phyloP scores from a whole-genome alignment of 30 jellyfish, hydroid and myxozoan genomes.

The Catostylus mosaicus region DNA sequence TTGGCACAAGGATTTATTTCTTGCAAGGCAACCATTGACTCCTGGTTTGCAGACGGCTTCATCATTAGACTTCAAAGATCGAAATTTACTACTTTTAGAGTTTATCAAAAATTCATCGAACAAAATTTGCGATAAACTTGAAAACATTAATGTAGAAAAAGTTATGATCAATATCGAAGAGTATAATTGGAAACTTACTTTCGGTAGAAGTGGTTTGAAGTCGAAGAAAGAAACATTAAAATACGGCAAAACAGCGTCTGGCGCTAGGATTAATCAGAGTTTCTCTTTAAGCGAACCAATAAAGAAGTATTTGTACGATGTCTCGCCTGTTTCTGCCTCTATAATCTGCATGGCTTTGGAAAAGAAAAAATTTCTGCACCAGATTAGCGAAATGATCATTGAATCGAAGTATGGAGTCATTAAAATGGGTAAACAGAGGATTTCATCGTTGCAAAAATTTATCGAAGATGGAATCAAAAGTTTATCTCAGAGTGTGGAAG shows the following conservation, averaged over 20 bases:
- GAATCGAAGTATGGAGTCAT: slow-evolving; percentile 30
- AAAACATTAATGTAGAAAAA: slow-evolving; percentile 25
- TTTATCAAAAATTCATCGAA: slow-evolving; percentile 33
- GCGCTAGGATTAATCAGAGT: not conserved
- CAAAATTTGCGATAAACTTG: slow-evolving; percentile 43
- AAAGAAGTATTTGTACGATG: slow-evolving; percentile 58
- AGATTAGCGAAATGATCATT: slow-evolving; percentile 41
- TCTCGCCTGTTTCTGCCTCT: slow-evolving; percentile 76
- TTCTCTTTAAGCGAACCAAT: slow-evolving; percentile 51
- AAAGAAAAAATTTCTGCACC: slow-evolving; percentile 44
- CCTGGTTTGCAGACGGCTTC: slow-evolving; percentile 58
- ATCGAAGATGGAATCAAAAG: slow-evolving; percentile 51
- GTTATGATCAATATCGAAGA: slow-evolving; percentile 10
- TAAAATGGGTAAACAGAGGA: slow-evolving; percentile 41
- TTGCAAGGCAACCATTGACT: slow-evolving; percentile 52
- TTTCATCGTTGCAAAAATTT: slow-evolving; percentile 32
- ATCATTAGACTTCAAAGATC: slow-evolving; percentile 55
- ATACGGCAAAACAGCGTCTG: not conserved
- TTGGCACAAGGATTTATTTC: slow-evolving; percentile 59
- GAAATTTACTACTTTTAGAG: slow-evolving; percentile 36
- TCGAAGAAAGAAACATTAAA: not conserved
- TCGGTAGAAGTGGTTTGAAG: not conserved
- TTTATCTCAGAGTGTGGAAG: slow-evolving; percentile 37
- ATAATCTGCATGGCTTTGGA: slow-evolving; percentile 54
- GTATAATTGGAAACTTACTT: slow-evolving; percentile 47